Base-by-base conservation (phyloP, 2,113 vertebrate genomes). In the Eurypyga helias region DNA sequence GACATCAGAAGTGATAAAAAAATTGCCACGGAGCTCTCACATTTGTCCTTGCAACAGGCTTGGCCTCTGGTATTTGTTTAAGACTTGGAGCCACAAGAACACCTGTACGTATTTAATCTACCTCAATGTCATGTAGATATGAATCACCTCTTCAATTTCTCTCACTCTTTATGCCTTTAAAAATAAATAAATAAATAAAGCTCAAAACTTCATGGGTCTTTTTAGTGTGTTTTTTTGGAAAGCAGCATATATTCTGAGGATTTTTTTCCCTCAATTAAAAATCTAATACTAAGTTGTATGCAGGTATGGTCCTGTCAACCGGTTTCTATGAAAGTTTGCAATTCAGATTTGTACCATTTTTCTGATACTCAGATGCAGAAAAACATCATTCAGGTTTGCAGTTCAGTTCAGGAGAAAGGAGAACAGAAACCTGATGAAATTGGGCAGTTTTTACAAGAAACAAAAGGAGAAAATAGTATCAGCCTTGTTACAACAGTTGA, bases 11-110 rank as follows among this genome's bases (percentile, higher is more conserved):
- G 24, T 3, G 7, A n/a, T 78, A 91, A 83, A 92, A 41, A 2
- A 0, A 84, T 67, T 71, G 46, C 26, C 24, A 26, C 1, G 1
- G 55, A 87, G 20, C 33, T 82, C 64, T 87, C 91, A 45, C 48
- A 75, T 87, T 82, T 95, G 49, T 73, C 70, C 61, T 91, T 11
- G 2, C 18, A 78, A 61, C 17, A 77, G 24, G 16, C 57, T 79
- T 79, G 71, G 52, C 91, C 65, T 89, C 69, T 85, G 72, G 28
- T 84, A 88, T 93, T 97, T 89, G 43, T 70, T 71, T 82, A 96
- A 96, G 31, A 70, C 13, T n/a, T 41, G 34, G n/a, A 95, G 38
- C 52, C 0, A 1, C 17, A 67, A 81, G 46, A 78, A 70, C 23
- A 60, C 19, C 41, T 65, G 6, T 14, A 60, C 6, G 6, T 57